Evolutionary conservation across 2,113 vertebrate species (phyloP).

Genomic region (Malaclemys terrapin): DNA sequence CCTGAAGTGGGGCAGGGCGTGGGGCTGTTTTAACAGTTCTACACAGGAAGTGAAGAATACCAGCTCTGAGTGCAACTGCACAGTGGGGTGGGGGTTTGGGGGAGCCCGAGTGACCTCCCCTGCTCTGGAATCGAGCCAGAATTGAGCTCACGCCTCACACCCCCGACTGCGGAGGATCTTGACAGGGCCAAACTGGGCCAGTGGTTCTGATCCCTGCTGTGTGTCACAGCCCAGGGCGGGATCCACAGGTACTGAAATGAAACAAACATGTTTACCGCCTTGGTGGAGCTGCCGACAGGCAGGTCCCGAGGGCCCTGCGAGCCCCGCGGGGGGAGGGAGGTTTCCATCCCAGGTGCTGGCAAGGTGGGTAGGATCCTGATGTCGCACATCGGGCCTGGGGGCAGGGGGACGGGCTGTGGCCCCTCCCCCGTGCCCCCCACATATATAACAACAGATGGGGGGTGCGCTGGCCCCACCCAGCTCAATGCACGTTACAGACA

Average conservation of each 20-base stretch:
- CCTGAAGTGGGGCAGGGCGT: neutral
- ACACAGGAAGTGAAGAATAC: neutral
- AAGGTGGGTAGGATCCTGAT: neutral
- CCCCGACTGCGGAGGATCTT: neutral
- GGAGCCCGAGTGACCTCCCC: neutral
- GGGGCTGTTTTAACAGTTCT: neutral
- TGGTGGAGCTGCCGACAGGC: neutral
- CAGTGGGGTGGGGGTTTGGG: neutral
- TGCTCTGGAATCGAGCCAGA: neutral
- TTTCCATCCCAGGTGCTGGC: neutral
- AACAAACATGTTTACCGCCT: neutral
- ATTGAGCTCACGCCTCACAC: too few relatives aligned
- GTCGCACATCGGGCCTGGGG: neutral
- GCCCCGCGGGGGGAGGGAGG: neutral
- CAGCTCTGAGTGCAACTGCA: neutral
- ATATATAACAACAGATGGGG: neutral
- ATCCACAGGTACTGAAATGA: neutral
- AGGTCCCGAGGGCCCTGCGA: neutral
- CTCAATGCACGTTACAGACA: neutral
- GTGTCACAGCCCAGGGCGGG: neutral
- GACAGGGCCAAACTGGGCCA: neutral
- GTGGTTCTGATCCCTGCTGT: neutral
- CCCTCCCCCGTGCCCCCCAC: neutral
- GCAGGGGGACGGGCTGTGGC: neutral
- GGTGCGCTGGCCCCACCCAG: neutral